These are phyloP conservation scores for Alouatta caraya DNA, from an alignment of 2,797 vertebrate species.

Conservation along the genomic window DNA sequence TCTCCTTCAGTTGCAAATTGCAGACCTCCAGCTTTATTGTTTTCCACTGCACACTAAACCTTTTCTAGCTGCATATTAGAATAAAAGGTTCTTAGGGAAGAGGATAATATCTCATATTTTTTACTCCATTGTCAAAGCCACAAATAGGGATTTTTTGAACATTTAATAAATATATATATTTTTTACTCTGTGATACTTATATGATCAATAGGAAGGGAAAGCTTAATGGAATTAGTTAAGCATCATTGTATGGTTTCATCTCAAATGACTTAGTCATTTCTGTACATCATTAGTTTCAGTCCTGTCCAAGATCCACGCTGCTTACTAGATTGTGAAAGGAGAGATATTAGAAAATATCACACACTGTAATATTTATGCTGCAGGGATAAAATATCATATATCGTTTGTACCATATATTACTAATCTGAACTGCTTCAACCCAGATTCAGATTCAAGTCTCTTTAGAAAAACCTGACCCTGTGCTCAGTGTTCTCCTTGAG, in stretches of 20 bases:
- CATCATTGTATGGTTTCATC: not conserved
- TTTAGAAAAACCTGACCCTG: rapidly evolving
- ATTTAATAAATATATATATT: not conserved
- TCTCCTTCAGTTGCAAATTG: not conserved
- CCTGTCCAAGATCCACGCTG: not conserved
- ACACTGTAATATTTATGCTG: not conserved
- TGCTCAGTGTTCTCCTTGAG: not conserved
- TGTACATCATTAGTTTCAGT: not conserved
- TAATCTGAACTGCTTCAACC: not conserved
- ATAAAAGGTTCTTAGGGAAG: not conserved
- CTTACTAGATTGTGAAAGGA: not conserved
- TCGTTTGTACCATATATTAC: not conserved
- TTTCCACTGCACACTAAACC: too few relatives aligned
- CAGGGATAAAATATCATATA: not conserved
- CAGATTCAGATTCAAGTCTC: not conserved
- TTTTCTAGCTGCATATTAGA: not conserved
- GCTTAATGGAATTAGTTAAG: not conserved
- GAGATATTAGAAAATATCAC: not conserved
- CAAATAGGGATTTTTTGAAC: not conserved
- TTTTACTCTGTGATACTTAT: not conserved
- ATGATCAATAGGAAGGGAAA: not conserved
- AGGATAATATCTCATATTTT: too few relatives aligned
- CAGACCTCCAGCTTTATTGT: not conserved
- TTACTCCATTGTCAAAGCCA: not conserved
- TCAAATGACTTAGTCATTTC: not conserved